Conservation (phyloP, 2,113 vertebrate species). For the Lota lota region DNA sequence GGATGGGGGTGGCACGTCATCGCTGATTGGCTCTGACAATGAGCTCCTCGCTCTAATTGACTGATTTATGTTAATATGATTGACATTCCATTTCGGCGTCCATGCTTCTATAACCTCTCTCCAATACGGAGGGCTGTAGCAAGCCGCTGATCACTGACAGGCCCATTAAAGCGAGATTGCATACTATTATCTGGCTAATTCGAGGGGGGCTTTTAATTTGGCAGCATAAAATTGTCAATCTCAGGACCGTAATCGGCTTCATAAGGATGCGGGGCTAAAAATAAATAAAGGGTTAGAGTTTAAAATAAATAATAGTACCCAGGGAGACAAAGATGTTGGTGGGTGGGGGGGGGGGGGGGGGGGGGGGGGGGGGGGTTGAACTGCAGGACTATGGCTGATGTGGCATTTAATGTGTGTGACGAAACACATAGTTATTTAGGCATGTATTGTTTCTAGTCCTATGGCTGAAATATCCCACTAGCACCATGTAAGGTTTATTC, state of each 20-base stretch:
- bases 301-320: too few species aligned
- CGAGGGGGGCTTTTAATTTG: conserved; percentile 88
- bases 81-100: conserved; percentile 81
- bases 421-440: too few species aligned
- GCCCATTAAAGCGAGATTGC: conserved; percentile 78
- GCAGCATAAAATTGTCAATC: conserved; percentile 88
- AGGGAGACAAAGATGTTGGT: too few species aligned
- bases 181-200: conserved; percentile 94
- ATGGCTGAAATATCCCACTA: too few species aligned
- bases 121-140: conserved; percentile 40
- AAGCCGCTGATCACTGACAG: conserved; percentile 78
- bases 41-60: conserved; percentile 90
- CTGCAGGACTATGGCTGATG: too few species aligned
- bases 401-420: too few species aligned
- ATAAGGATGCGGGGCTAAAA: not conserved
- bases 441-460: too few species aligned
- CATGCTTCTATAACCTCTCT: conserved; percentile 16
- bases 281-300: too few species aligned
- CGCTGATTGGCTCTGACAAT: conserved; percentile 91
- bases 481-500: too few species aligned
- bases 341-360: too few species aligned
- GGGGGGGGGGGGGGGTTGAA: too few species aligned
- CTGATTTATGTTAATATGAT: conserved; percentile 87
- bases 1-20: conserved; percentile 63
- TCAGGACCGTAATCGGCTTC: conserved; percentile 56